Evolutionary conservation across 1,140 invertebrate species (phyloP).

Genomic region (Aphelenchoides avenae): DNA sequence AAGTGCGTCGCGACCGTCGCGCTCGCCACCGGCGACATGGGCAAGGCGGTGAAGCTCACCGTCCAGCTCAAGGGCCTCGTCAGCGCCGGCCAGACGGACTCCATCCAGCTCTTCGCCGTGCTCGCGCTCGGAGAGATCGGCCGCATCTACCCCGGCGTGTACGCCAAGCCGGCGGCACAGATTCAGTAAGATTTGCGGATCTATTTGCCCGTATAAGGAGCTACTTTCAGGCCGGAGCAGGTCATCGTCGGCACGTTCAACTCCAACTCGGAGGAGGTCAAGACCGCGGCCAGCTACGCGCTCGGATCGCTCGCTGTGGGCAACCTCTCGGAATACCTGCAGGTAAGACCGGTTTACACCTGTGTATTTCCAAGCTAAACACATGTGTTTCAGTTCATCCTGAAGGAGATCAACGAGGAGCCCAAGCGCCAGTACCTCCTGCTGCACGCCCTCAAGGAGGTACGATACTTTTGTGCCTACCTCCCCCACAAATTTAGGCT

Average conservation of each 20-base stretch:
- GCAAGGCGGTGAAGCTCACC: conserved; percentile 56
- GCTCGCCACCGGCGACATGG: conserved; percentile 21
- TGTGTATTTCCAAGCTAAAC: too few relatives aligned
- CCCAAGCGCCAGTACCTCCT: conserved; percentile 90
- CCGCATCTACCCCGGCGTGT: conserved; percentile 61
- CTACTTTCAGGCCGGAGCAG: conserved; percentile 39
- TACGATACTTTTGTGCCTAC: conserved; percentile 59
- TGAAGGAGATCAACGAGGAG: conserved; percentile 85
- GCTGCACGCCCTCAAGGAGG: conserved; percentile 92
- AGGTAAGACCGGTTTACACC: too few relatives aligned
- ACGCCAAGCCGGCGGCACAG: conserved; percentile 34
- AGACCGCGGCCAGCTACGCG: conserved; percentile 92
- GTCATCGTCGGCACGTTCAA: conserved; percentile 58
- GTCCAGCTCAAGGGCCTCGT: conserved; percentile 50
- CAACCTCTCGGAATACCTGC: conserved; percentile 85
- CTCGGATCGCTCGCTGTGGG: conserved; percentile 82
- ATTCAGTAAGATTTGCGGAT: conserved; percentile 62
- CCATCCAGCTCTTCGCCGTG: conserved; percentile 78
- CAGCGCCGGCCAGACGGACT: conserved; percentile 63
- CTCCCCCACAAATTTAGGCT: too few relatives aligned
- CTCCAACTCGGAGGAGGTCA: conserved; percentile 68
- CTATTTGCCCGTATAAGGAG: background rate
- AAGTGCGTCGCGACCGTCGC: conserved; percentile 35
- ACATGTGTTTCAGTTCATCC: too few relatives aligned
- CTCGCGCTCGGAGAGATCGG: conserved; percentile 94